phyloP scores from a whole-genome alignment of 2,113 vertebrate species.

The Odocoileus hemionus region DNA sequence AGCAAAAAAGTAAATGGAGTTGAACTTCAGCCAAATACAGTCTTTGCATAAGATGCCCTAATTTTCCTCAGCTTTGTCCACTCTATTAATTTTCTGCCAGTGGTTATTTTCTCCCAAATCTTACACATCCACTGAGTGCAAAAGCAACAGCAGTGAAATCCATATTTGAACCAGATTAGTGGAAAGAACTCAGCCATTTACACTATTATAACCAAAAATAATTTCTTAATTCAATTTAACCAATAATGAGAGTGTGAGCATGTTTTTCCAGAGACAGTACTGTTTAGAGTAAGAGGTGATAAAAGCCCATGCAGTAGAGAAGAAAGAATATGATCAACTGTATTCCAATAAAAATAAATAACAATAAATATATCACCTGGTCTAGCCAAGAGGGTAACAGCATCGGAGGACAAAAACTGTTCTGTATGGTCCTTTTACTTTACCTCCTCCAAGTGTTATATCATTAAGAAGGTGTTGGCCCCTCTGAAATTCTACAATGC shows the following conservation, averaged over 20 bases:
- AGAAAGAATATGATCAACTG: neutral
- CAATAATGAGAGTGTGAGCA: neutral
- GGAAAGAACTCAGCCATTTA: neutral
- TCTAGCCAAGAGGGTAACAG: neutral
- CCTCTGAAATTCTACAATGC: neutral
- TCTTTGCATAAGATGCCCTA: constrained; percentile 60
- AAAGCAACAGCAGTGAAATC: neutral
- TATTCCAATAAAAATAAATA: constrained; percentile 31
- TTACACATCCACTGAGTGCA: neutral
- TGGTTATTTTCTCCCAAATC: constrained; percentile 55
- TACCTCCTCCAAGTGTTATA: neutral
- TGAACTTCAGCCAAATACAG: constrained; percentile 55
- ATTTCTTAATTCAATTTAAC: constrained; percentile 28
- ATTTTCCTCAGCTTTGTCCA: constrained; percentile 47
- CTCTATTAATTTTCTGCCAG: constrained; percentile 56
- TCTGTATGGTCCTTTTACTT: neutral
- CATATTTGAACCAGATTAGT: neutral
- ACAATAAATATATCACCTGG: neutral
- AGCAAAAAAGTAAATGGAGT: constrained; percentile 27
- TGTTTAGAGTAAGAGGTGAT: neutral
- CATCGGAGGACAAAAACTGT: neutral
- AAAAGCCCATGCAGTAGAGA: neutral
- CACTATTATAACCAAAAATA: neutral
- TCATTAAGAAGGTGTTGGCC: neutral
- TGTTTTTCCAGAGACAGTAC: neutral